Base-by-base conservation (phyloP, 1,140 invertebrate species). In the Leptinotarsa defecta region DNA sequence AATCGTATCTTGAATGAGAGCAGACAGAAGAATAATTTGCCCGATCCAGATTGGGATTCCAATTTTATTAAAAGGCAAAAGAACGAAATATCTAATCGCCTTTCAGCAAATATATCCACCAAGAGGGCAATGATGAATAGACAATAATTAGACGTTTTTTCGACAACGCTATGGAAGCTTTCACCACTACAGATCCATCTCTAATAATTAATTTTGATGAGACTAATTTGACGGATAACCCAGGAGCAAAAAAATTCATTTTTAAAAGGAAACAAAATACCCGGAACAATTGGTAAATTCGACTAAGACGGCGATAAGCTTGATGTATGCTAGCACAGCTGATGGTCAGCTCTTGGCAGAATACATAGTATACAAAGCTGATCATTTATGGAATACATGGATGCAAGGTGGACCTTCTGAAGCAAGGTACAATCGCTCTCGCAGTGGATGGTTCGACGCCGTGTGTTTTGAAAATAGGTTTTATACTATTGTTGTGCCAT, bases 221-320 rank as follows among this genome's bases (percentile, higher is more conserved):
- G 63, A 65, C 63, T 27, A 65, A 65, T 65, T 62, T 87, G 3
- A 79, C 69, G 3, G 86, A 87, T 79, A 85, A 87, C 71, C 85
- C 85, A 11, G 83, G 84, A 13, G 64, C 49, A 52, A 81, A 81
- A 63, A 85, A 83, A 81, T 70, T 80, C 57, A 76, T 86, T 52
- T 78, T 81, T 27, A 81, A 80, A 76, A 74, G 84, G 84, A 85
- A 17, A 65, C 43, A 17, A 85, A 85, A 77, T 80, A 86, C 76
- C 81, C 83, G 15, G 83, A 86, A 77, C 77, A 78, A 27, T 78
- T 86, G 11, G 72, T 84, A 13, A 83, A 83, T 73, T 64, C 22
- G 48, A 74, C 75, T 13, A 83, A 82, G 68, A 75, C 67, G 1
- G 52, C 74, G 22, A 69, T 74, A 20, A 74, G 43, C 20, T 17